Percentiles rank a stretch among this genome's conserved stretches.
These are phyloP conservation scores for Leucosticte australis DNA, from an alignment of 2,113 vertebrate species.

Conservation along the genomic window DNA sequence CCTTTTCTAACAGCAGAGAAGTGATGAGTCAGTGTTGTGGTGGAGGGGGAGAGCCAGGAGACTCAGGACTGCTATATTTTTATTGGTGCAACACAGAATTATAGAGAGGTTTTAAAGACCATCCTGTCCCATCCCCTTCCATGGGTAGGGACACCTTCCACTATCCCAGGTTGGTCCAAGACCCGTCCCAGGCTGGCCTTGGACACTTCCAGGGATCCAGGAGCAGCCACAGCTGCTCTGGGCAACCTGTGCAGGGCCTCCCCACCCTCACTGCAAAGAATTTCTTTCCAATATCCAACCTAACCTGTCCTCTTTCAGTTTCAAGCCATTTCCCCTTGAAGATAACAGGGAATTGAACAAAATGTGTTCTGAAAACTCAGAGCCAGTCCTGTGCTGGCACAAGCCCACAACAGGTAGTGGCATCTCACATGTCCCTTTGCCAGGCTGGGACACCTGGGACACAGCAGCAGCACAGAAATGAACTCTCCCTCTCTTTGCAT, in stretches of 20 bases:
- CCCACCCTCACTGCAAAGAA: rapidly evolving
- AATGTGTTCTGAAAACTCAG: rapidly evolving
- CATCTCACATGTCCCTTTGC: neutral
- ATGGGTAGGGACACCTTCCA: neutral
- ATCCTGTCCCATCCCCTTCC: neutral
- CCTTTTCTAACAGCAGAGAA: neutral
- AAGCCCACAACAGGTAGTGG: neutral
- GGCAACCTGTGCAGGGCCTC: neutral
- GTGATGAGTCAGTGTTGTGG: neutral
- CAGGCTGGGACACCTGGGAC: neutral
- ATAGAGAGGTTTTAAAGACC: neutral
- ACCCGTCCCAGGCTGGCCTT: rapidly evolving
- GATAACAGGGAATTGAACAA: neutral
- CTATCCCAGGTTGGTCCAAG: rapidly evolving
- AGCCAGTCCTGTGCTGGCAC: neutral
- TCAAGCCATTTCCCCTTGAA: neutral
- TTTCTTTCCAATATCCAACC: neutral
- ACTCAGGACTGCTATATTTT: neutral
- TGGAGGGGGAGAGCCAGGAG: neutral
- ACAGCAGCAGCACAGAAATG: neutral
- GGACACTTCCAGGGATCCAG: neutral
- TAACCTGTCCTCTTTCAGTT: neutral
- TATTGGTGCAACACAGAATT: neutral
- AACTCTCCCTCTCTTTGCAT: neutral
- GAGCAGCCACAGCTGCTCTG: neutral